phyloP scores from a whole-genome alignment of 2,797 vertebrate species.

The Helicolenus hilgendorfi region DNA sequence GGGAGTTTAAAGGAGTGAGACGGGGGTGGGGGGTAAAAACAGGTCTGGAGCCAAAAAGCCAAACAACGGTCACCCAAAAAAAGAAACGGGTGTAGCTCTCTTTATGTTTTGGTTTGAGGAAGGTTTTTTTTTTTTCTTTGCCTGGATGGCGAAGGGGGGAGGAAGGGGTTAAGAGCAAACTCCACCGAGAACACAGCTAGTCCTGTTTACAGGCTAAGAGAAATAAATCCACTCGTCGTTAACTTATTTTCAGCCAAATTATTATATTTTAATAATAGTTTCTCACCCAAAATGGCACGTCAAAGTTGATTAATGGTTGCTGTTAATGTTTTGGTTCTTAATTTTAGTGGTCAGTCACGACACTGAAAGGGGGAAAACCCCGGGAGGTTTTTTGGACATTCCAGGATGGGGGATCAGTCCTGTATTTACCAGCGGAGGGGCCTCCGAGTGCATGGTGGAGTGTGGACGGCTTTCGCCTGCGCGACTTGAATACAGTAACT shows the following conservation, averaged over 20 bases:
- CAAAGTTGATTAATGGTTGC: conserved; percentile 87
- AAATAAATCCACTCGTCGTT: conserved; percentile 55
- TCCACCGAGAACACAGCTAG: conserved; percentile 57
- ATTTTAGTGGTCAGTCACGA: conserved; percentile 89
- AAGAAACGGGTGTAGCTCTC: conserved; percentile 57
- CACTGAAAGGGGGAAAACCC: conserved; percentile 78
- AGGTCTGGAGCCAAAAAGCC: conserved; percentile 89
- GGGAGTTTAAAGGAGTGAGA: conserved; percentile 75
- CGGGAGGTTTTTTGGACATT: conserved; percentile 60
- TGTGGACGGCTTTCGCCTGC: conserved; percentile 90
- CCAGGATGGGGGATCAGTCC: conserved; percentile 59
- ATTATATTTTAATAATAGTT: conserved; percentile 41
- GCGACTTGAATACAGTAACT: conserved; percentile 93
- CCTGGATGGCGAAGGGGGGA: conserved; percentile 14
- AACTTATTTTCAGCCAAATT: conserved; percentile 56
- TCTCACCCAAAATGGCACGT: conserved; percentile 70
- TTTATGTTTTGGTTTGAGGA: conserved; percentile 64
- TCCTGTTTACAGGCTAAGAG: conserved; percentile 53
- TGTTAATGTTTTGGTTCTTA: conserved; percentile 79
- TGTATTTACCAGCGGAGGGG: conserved; percentile 93
- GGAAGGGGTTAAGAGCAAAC: conserved; percentile 57
- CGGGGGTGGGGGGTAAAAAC: conserved; percentile 57
- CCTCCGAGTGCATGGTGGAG: conserved; percentile 94
- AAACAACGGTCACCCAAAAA: conserved; percentile 88
- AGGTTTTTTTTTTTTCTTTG: conserved; percentile 21